phyloP scores from a whole-genome alignment of 2,888 invertebrate genomes.

The Buathra laborator region DNA sequence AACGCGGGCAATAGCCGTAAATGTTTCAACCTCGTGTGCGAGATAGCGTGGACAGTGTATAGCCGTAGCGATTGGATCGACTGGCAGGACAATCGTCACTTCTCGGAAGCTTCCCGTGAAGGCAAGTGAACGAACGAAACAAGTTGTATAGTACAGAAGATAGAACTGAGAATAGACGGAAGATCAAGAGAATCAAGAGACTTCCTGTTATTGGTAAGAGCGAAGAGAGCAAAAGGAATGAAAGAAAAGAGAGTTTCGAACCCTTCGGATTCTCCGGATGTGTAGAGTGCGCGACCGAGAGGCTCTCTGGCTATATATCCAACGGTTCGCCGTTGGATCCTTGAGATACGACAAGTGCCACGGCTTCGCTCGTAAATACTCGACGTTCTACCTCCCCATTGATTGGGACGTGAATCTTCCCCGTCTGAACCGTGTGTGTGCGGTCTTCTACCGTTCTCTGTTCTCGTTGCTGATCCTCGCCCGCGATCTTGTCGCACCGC shows the following conservation, averaged over 20 bases:
- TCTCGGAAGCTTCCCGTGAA: slow-evolving; percentile 7
- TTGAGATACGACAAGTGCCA: slow-evolving; percentile 80
- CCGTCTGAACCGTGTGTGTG: slow-evolving; percentile 34
- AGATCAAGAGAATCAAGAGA: slow-evolving; percentile 47
- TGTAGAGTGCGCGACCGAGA: slow-evolving; percentile 21
- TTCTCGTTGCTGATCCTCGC: not conserved
- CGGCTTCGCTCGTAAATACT: slow-evolving; percentile 83
- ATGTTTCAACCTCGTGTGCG: not conserved
- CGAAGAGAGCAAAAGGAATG: slow-evolving; percentile 50
- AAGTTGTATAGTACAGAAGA: slow-evolving; percentile 28
- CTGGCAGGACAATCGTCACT: slow-evolving; percentile 32
- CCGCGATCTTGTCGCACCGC: not conserved
- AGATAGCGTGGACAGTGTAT: not conserved
- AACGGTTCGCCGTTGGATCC: slow-evolving; percentile 41
- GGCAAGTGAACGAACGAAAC: slow-evolving; percentile 36
- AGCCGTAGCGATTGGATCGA: slow-evolving; percentile 8
- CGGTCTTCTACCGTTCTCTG: not conserved
- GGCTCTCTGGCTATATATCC: slow-evolving; percentile 14
- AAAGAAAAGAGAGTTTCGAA: slow-evolving; percentile 40
- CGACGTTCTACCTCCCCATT: slow-evolving; percentile 73
- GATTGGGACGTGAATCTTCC: slow-evolving; percentile 84
- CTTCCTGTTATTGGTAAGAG: slow-evolving; percentile 17
- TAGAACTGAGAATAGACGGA: slow-evolving; percentile 21
- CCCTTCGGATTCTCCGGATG: slow-evolving; percentile 43
- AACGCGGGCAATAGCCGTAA: not conserved